A percentile compares a stretch with the other conserved stretches of the same genome.
phyloP scores from a whole-genome alignment of 2,888 invertebrate genomes.

The Nomada lathburiana region DNA sequence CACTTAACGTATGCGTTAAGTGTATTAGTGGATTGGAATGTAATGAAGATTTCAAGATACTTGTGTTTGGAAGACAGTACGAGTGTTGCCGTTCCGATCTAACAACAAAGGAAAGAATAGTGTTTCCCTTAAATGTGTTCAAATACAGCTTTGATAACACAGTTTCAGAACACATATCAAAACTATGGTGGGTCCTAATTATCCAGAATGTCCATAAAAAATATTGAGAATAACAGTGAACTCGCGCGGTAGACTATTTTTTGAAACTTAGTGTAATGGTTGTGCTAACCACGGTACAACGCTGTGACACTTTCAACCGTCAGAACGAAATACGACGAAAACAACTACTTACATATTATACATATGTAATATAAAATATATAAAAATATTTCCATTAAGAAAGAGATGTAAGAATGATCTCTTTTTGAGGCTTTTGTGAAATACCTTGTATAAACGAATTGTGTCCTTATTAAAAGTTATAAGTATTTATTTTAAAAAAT shows the following conservation, averaged over 20 bases:
- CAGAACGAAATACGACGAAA: conserved; percentile 23
- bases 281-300: conserved; percentile 33
- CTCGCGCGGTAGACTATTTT: conserved; percentile 57
- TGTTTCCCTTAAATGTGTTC: conserved; percentile 68
- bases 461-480: conserved; percentile 69
- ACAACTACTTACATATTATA: conserved; percentile 42
- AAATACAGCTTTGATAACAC: conserved; percentile 51
- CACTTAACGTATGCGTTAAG: conserved; percentile 23
- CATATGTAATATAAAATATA: conserved; percentile 49
- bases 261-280: conserved; percentile 52
- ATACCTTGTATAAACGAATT: conserved; percentile 68
- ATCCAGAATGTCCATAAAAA: conserved; percentile 33
- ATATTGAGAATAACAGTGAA: conserved; percentile 46
- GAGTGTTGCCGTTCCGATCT: conserved; percentile 73
- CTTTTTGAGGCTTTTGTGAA: conserved; percentile 67
- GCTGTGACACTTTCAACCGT: conserved; percentile 39
- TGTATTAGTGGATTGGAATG: conserved; percentile 34
- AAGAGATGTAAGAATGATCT: conserved; percentile 65
- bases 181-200: conserved; percentile 52
- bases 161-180: conserved; percentile 51
- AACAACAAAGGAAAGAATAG: conserved; percentile 51
- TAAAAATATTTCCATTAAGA: conserved; percentile 67
- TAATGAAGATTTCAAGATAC: conserved; percentile 41
- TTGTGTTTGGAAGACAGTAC: conserved; percentile 63
- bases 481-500: conserved; percentile 47